Conservation (phyloP, 2,888 invertebrate species). For the Pyralis farinalis region DNA sequence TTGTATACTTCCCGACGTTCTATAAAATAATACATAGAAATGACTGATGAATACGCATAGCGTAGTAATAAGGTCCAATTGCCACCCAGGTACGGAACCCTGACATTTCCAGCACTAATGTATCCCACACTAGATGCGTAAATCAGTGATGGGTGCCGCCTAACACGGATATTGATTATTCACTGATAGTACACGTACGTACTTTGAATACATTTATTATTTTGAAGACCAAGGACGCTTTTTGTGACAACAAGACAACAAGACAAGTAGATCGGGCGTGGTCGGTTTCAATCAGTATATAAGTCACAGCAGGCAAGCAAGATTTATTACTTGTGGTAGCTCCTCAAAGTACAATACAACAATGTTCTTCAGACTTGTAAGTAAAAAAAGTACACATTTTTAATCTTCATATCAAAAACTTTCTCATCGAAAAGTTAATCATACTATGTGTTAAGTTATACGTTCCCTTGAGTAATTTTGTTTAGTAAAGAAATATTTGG, state of each 20-base stretch:
- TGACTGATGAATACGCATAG: no score
- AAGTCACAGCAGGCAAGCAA: constrained; percentile 38
- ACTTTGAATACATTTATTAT: constrained; percentile 49
- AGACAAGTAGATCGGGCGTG: constrained; percentile 58
- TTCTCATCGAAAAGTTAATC: no score
- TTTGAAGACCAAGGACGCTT: constrained; percentile 76
- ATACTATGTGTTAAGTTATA: no score
- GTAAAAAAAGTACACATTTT: constrained; percentile 20
- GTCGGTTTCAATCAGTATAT: constrained; percentile 55
- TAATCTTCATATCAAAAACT: no score
- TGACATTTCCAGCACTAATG: no score
- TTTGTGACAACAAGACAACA: constrained; percentile 48
- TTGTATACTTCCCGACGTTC: no score
- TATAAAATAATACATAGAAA: no score
- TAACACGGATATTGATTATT: constrained; percentile 33
- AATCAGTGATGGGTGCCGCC: constrained; percentile 17
- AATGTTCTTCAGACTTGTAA: constrained; percentile 74
- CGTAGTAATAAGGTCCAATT: no score
- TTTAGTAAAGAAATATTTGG: no score
- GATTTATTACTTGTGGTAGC: constrained; percentile 63
- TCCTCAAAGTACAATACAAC: constrained; percentile 52
- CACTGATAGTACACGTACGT: constrained; percentile 28
- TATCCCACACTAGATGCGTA: no score
- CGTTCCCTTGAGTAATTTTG: no score
- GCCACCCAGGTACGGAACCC: no score